phyloP scores from a whole-genome alignment of 2,888 invertebrate genomes.

The Stenichneumon culpator region DNA sequence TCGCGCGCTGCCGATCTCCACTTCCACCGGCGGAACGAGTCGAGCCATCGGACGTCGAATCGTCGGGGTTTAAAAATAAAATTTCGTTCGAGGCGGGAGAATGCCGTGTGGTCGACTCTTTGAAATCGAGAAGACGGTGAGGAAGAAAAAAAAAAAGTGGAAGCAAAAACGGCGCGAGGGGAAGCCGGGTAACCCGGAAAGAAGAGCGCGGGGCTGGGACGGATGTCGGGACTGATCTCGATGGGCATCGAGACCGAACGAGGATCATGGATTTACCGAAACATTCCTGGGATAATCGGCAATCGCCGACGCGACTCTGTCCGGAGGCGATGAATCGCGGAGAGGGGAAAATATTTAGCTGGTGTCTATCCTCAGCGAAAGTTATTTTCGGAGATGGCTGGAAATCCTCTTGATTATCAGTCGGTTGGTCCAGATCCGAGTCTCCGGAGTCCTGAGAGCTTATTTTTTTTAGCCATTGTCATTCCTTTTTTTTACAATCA shows the following conservation, averaged over 20 bases:
- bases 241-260: constrained; percentile 17
- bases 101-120: constrained; percentile 6
- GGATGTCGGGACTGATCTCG: constrained; percentile 19
- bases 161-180: constrained; percentile 40
- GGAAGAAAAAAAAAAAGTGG: constrained; percentile 49
- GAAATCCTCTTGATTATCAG: neutral
- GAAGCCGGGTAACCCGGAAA: constrained; percentile 22
- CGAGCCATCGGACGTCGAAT: constrained; percentile 80
- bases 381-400: neutral
- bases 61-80: constrained; percentile 79
- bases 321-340: neutral
- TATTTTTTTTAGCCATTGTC: too few species aligned
- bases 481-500: too few species aligned
- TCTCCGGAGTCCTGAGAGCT: too few species aligned
- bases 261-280: neutral
- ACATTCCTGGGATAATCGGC: neutral
- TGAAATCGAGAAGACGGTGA: constrained; percentile 51
- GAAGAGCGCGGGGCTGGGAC: constrained; percentile 22
- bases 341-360: neutral
- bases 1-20: constrained; percentile 37
- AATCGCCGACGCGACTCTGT: neutral
- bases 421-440: too few species aligned
- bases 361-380: neutral
- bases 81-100: constrained; percentile 69
- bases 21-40: constrained; percentile 76